A percentile compares a stretch with the other conserved stretches of the same genome.
These are phyloP conservation scores for Schizopygopsis malacanthus DNA, from an alignment of 2,797 vertebrate species.

Conservation along the genomic window DNA sequence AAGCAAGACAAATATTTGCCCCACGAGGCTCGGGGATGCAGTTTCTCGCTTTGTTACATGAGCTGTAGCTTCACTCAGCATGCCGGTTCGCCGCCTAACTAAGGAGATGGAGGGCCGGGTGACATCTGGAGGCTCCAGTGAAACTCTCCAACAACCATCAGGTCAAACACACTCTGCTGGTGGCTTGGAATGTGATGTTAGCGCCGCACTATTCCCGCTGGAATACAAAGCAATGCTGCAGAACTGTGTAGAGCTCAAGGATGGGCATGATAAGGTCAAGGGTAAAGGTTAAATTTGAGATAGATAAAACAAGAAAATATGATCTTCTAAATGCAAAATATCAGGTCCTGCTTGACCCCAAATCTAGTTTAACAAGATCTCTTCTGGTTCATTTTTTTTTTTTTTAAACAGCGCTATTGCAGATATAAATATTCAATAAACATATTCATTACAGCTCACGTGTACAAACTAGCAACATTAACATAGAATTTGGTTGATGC, in stretches of 20 bases:
- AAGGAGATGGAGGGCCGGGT: slow-evolving; percentile 48
- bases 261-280: slow-evolving; percentile 29
- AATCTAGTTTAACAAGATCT: not conserved
- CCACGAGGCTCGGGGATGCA: slow-evolving; percentile 70
- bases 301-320: slow-evolving; percentile 8
- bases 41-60: slow-evolving; percentile 50
- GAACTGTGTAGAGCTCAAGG: slow-evolving; percentile 4
- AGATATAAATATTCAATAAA: not conserved
- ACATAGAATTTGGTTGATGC: not conserved
- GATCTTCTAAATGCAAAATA: slow-evolving; percentile 1
- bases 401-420: too few species aligned
- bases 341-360: not conserved
- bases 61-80: slow-evolving; percentile 50
- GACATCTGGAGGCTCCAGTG: slow-evolving; percentile 44
- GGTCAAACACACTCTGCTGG: slow-evolving; percentile 46
- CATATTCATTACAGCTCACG: not conserved
- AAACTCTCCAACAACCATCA: slow-evolving; percentile 49
- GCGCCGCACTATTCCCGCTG: slow-evolving; percentile 17
- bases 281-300: slow-evolving; percentile 25
- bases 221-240: slow-evolving; percentile 1
- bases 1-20: slow-evolving; percentile 73
- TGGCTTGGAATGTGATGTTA: slow-evolving; percentile 45
- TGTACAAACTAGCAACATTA: not conserved
- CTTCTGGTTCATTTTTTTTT: not conserved
- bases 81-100: slow-evolving; percentile 28